Percentiles rank a stretch among this genome's conserved stretches.
Conservation (phyloP, 2,888 invertebrate species). For the Aphidoletes aphidimyza region DNA sequence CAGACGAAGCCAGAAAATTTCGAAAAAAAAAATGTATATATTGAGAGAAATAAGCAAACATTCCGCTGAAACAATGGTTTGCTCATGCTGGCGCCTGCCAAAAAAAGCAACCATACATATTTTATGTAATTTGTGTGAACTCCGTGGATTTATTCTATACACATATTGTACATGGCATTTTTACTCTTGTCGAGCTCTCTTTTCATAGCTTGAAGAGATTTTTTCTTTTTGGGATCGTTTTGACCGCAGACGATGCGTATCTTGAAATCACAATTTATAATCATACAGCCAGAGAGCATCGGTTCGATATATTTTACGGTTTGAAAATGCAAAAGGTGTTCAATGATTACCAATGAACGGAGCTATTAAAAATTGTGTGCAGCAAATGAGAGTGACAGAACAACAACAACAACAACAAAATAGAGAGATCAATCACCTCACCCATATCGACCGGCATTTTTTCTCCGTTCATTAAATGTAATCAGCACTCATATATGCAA, state of each 20-base stretch:
- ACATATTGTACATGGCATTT: no score
- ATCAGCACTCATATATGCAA: constrained; percentile 8
- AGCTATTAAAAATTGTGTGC: no score
- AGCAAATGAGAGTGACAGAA: no score
- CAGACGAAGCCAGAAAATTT: no score
- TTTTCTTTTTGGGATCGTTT: no score
- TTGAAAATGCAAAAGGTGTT: constrained; percentile 35
- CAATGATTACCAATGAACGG: neutral
- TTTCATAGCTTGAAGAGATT: neutral
- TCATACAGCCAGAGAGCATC: neutral
- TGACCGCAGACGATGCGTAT: neutral
- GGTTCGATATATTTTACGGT: no score
- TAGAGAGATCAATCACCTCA: constrained; percentile 41
- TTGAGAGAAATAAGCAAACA: constrained; percentile 25
- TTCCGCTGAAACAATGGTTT: neutral
- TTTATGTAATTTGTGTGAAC: constrained; percentile 37
- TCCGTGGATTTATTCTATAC: constrained; percentile 3
- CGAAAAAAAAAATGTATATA: no score
- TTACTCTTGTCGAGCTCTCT: no score
- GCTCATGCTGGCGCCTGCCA: neutral
- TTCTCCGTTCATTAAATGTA: constrained; percentile 28
- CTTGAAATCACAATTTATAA: neutral
- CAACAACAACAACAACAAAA: no score
- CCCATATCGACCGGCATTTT: constrained; percentile 38
- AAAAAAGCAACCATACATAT: neutral